phyloP scores from a whole-genome alignment of 1,140 invertebrate species.

The Ostrea edulis region DNA sequence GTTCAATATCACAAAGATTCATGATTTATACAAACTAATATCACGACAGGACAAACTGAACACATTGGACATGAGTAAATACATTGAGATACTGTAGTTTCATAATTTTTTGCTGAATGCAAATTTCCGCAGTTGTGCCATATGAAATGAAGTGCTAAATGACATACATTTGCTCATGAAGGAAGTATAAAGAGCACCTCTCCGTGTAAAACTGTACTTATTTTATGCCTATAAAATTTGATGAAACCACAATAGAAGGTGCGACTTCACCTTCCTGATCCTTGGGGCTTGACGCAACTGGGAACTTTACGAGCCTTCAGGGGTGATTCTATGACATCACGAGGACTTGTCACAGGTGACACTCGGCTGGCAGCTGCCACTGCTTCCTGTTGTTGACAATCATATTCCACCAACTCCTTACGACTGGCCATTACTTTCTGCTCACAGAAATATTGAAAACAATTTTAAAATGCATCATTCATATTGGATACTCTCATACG shows the following conservation, averaged over 20 bases:
- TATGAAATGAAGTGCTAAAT: too few species aligned
- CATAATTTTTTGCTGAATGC: too few species aligned
- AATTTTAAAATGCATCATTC: neutral
- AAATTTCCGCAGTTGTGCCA: too few species aligned
- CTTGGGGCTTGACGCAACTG: slow-evolving; percentile 46
- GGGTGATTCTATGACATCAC: slow-evolving; percentile 49
- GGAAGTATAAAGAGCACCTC: too few species aligned
- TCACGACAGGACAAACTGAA: neutral
- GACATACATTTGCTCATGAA: too few species aligned
- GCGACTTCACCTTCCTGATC: slow-evolving; percentile 50
- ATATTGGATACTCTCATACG: too few species aligned
- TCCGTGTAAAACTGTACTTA: too few species aligned
- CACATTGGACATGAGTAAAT: too few species aligned
- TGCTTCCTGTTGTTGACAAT: slow-evolving; percentile 86
- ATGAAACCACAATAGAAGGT: neutral
- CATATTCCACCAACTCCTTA: slow-evolving; percentile 94
- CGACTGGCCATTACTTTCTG: slow-evolving; percentile 89
- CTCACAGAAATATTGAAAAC: neutral
- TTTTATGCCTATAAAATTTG: too few species aligned
- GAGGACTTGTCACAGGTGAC: slow-evolving; percentile 61
- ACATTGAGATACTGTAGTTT: too few species aligned
- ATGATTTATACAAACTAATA: neutral
- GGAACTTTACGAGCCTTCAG: slow-evolving; percentile 63
- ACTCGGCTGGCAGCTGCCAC: slow-evolving; percentile 66
- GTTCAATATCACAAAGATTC: slow-evolving; percentile 15